Evolutionary conservation across 2,113 vertebrate genomes (phyloP).

Genomic region (Capreolus pygargus): DNA sequence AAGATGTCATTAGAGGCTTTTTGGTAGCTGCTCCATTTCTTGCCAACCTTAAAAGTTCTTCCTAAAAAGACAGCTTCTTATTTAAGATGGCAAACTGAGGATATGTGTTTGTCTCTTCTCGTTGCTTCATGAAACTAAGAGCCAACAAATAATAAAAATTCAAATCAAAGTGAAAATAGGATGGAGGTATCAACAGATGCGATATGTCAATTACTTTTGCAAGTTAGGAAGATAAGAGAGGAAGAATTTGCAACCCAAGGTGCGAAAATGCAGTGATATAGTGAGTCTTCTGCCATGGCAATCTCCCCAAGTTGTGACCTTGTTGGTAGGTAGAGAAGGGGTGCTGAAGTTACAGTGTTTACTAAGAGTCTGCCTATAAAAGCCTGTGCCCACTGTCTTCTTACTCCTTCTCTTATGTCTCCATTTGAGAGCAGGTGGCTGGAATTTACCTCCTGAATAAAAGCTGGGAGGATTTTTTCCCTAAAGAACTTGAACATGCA

Average conservation of each 20-base stretch:
- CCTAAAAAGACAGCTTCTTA: not conserved
- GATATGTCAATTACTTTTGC: not conserved
- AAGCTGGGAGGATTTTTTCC: not conserved
- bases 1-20: not conserved
- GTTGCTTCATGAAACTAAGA: not conserved
- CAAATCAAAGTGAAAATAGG: not conserved
- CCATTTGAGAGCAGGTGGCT: not conserved
- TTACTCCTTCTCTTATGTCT: not conserved
- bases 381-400: not conserved
- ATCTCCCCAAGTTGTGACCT: not conserved
- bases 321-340: not conserved
- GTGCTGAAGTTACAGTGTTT: not conserved
- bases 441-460: not conserved
- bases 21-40: not conserved
- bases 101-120: not conserved
- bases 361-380: not conserved
- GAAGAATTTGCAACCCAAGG: not conserved
- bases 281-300: not conserved
- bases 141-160: not conserved
- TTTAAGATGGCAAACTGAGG: not conserved
- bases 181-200: not conserved
- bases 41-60: not conserved
- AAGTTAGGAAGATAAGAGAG: not conserved
- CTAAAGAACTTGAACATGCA: not conserved
- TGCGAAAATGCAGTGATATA: not conserved